Percentiles rank a stretch among this genome's conserved stretches.
Conservation (phyloP, 1,140 invertebrate genomes). For the Steinernema khuongi region DNA sequence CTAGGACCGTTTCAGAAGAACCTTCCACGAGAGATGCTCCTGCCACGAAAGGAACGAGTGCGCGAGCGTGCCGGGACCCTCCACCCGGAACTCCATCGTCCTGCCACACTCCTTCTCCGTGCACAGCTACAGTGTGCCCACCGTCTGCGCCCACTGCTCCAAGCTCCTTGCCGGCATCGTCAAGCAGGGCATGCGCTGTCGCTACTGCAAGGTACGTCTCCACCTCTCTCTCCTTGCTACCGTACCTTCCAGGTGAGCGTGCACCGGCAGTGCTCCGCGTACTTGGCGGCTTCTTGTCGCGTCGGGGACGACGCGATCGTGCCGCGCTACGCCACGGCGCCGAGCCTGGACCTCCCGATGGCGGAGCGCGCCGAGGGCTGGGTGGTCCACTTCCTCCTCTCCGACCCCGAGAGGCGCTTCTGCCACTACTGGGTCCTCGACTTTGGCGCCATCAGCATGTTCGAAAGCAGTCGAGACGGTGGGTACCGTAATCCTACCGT, state of each 20-base stretch:
- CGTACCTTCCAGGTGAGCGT: constrained; percentile 1
- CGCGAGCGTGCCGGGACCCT: not conserved
- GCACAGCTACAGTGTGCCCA: constrained; percentile 90
- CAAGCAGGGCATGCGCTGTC: constrained; percentile 87
- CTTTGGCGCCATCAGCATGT: not conserved
- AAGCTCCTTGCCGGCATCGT: constrained; percentile 88
- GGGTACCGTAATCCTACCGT: not conserved
- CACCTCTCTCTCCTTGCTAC: not conserved
- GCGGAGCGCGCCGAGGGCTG: not conserved
- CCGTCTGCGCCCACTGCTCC: constrained; percentile 97
- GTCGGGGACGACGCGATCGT: not conserved
- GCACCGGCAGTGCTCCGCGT: not conserved
- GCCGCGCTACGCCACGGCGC: not conserved
- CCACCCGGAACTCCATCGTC: not conserved
- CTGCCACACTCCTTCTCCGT: constrained; percentile 73
- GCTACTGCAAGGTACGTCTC: not conserved
- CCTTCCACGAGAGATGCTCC: not conserved
- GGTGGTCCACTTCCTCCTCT: not conserved
- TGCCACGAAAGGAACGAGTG: not conserved
- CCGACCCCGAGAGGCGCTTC: not conserved
- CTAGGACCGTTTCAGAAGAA: not conserved
- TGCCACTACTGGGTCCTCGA: not conserved
- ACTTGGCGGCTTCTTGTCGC: not conserved
- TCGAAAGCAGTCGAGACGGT: not conserved
- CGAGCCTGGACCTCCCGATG: constrained; percentile 1